These are phyloP conservation scores for Paracyclopina nana DNA, from an alignment of 1,140 invertebrate genomes.

Conservation along the genomic window DNA sequence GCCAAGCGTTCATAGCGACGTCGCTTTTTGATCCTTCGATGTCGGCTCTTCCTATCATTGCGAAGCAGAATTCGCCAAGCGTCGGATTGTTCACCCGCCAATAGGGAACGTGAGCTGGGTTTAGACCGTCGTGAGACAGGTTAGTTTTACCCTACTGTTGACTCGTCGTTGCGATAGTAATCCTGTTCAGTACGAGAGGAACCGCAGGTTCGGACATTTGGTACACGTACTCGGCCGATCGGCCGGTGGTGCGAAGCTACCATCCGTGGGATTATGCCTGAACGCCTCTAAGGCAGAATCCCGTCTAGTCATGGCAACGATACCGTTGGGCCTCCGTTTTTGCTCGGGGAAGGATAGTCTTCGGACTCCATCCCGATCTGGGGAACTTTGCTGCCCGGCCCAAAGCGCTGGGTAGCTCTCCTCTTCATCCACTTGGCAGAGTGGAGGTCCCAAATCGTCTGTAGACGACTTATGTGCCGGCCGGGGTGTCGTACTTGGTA, in stretches of 20 bases:
- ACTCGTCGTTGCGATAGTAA: constrained; percentile 30
- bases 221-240: constrained; percentile 37
- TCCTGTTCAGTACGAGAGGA: constrained; percentile 45
- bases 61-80: constrained; percentile 60
- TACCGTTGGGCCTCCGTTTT: constrained; percentile 21
- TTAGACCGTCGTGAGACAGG: constrained; percentile 59
- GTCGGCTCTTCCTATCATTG: constrained; percentile 69
- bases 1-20: constrained; percentile 18
- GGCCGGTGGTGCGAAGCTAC: constrained; percentile 36
- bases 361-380: background rate
- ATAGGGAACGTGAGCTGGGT: constrained; percentile 55
- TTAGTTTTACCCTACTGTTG: constrained; percentile 54
- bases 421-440: constrained; percentile 11
- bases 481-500: constrained; percentile 29
- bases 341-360: constrained; percentile 14
- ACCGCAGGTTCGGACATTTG: constrained; percentile 59
- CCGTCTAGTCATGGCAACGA: constrained; percentile 35
- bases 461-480: constrained; percentile 31
- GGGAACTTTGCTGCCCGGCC: background rate
- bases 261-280: constrained; percentile 59
- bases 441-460: constrained; percentile 30
- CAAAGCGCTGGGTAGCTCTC: constrained; percentile 11
- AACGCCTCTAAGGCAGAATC: constrained; percentile 59
- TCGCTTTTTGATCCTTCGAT: constrained; percentile 56
- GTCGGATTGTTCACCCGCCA: constrained; percentile 59